A percentile compares a stretch with the other conserved stretches of the same genome.
Conservation (phyloP, 2,888 invertebrate genomes). For the Craniophora ligustri region DNA sequence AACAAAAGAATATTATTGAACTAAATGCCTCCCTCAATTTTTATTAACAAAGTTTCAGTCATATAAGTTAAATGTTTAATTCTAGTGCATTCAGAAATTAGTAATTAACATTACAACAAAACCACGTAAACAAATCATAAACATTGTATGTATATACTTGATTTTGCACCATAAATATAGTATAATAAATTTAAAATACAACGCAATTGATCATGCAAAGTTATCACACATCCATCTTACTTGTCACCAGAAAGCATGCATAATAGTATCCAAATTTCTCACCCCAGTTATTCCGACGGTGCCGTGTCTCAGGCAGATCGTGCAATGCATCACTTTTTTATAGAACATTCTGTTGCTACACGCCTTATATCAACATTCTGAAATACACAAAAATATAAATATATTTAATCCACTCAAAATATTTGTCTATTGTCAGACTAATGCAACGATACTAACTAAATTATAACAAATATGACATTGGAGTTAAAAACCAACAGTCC, state of each 20-base stretch:
- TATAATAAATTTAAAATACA: slow-evolving; percentile 12
- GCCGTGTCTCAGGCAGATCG: slow-evolving; percentile 76
- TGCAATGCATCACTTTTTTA: slow-evolving; percentile 79
- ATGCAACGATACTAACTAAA: slow-evolving; percentile 4
- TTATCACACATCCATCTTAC: slow-evolving; percentile 8
- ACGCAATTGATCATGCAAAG: slow-evolving; percentile 10
- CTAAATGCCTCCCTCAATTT: no score
- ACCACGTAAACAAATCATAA: background rate
- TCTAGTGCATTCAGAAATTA: no score
- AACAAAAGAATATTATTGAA: no score
- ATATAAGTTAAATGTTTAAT: no score
- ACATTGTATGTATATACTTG: background rate
- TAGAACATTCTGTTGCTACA: slow-evolving; percentile 73
- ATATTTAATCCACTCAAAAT: background rate
- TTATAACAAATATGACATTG: slow-evolving; percentile 7
- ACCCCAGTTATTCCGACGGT: slow-evolving; percentile 72
- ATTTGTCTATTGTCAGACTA: background rate
- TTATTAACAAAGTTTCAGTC: no score
- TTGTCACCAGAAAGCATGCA: background rate
- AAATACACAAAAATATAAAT: slow-evolving; percentile 51
- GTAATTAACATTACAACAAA: no score
- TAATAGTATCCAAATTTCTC: slow-evolving; percentile 50
- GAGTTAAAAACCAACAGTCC: slow-evolving; percentile 23
- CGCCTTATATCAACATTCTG: slow-evolving; percentile 76
- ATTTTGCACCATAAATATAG: background rate